Evolutionary conservation across 2,113 vertebrate species (phyloP).

Genomic region (Bubo scandiacus): DNA sequence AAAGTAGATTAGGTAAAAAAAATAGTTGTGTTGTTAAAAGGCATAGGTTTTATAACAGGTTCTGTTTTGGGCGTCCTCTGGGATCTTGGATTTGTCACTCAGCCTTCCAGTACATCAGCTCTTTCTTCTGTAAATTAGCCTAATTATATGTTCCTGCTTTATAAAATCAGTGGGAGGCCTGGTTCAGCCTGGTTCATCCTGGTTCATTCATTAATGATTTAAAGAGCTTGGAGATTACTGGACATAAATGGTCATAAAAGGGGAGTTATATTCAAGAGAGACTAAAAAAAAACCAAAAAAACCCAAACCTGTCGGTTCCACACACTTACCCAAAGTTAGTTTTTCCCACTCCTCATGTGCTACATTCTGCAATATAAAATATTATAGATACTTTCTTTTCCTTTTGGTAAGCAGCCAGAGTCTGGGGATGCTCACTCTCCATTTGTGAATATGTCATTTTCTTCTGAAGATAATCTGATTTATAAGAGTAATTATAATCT

Average conservation of each 20-base stretch:
- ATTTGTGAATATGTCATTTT: neutral
- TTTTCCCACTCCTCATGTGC: neutral
- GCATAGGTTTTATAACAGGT: neutral
- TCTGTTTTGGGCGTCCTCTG: neutral
- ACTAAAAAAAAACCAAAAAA: neutral
- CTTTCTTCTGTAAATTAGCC: conserved; percentile 27
- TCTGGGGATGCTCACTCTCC: neutral
- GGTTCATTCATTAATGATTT: conserved; percentile 54
- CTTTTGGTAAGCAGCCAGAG: neutral
- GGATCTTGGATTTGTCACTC: conserved; percentile 9
- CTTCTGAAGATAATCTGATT: neutral
- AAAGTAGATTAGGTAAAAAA: neutral
- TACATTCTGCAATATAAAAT: neutral
- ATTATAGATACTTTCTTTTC: neutral
- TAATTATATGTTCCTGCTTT: conserved; percentile 27
- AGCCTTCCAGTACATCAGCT: neutral
- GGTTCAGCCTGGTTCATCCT: neutral
- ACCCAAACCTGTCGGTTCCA: neutral
- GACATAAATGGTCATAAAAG: neutral
- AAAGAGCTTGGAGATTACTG: conserved; percentile 10
- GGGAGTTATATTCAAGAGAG: neutral
- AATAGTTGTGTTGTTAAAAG: neutral
- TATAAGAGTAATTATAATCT: neutral
- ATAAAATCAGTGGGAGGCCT: conserved; percentile 21
- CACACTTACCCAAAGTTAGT: neutral